Percentiles rank a stretch among this genome's conserved stretches.
These are phyloP conservation scores for Sebastes alutus DNA, from an alignment of 2,797 vertebrate genomes.

Conservation along the genomic window DNA sequence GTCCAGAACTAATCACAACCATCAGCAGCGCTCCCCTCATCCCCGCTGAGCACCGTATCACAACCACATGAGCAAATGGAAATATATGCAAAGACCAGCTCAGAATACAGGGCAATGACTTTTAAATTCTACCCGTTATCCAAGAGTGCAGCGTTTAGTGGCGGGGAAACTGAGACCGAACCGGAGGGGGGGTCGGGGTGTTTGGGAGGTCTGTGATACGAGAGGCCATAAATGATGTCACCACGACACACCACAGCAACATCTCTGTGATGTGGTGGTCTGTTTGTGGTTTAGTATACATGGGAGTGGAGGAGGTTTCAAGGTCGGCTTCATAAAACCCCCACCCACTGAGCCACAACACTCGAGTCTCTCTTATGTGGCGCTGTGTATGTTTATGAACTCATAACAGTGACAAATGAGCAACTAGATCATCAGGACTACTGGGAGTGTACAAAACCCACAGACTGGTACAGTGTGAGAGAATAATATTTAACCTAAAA, in stretches of 20 bases:
- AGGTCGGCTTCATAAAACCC: conserved; percentile 55
- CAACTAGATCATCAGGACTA: conserved; percentile 43
- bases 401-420: conserved; percentile 61
- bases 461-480: background rate
- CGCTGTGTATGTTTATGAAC: conserved; percentile 64
- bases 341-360: conserved; percentile 63
- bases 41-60: conserved; percentile 33
- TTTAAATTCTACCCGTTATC: conserved; percentile 27
- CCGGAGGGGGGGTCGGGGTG: background rate
- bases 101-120: conserved; percentile 14
- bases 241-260: conserved; percentile 34
- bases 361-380: conserved; percentile 58
- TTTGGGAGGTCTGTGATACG: conserved; percentile 51
- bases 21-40: conserved; percentile 60
- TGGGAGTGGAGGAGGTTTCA: conserved; percentile 55
- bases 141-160: conserved; percentile 28
- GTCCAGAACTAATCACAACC: conserved; percentile 76
- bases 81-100: conserved; percentile 58
- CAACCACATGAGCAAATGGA: conserved; percentile 61
- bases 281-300: conserved; percentile 62
- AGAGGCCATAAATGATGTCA: conserved; percentile 72
- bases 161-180: conserved; percentile 32
- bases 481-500: background rate
- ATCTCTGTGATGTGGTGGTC: conserved; percentile 69
- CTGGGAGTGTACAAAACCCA: conserved; percentile 41